Base-by-base conservation (phyloP, 1,140 invertebrate genomes). In the Aphaenogaster rudis region DNA sequence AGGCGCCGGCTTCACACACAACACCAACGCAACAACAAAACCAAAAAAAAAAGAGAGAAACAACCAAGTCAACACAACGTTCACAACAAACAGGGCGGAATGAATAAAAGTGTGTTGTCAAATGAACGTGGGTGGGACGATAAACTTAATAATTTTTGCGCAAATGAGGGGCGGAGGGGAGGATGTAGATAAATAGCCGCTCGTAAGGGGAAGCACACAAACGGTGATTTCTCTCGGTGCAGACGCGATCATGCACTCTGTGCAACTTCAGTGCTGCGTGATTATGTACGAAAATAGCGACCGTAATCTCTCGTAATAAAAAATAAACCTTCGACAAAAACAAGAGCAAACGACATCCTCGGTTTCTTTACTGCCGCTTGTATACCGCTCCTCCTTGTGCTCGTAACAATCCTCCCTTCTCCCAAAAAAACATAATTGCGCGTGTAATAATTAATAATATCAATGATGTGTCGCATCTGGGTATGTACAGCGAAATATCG, bases 1-100 rank as follows among this genome's bases (percentile, higher is more conserved):
- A 92, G 97, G 97, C 94, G 97, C 96, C 95, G 96, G 96, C 96
- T 97, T 96, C 94, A 96, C 95, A 96, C 94, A 95, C 93, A 95
- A 96, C 95, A 96, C 95, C 95, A 96, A 95, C 94, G 94, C 95
- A 95, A 95, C 94, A 95, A 95, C 94, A 95, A 96, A 96, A 95
- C 93, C 94, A 95, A 95, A 95, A 95, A 95, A 94, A 95, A 95
- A 76, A 90, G 50, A 90, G 80, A 94, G 91, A 95, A 95, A 96
- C 94, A 95, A 95, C 94, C 94, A 95, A 95, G 92, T 95, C 94
- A 95, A 95, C 94, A 95, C 95, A 95, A 94, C 95, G 94, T 94
- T 93, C 94, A 94, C 94, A 94, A 94, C 93, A 95, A 95, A 95
- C 92, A 95, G 93, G 88, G 78, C 86, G 54, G 21, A 77, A 87